Evolutionary conservation across 2,888 invertebrate genomes (phyloP), one percentile per base, ranked within the genome.

Genomic region (Noctua pronuba): DNA sequence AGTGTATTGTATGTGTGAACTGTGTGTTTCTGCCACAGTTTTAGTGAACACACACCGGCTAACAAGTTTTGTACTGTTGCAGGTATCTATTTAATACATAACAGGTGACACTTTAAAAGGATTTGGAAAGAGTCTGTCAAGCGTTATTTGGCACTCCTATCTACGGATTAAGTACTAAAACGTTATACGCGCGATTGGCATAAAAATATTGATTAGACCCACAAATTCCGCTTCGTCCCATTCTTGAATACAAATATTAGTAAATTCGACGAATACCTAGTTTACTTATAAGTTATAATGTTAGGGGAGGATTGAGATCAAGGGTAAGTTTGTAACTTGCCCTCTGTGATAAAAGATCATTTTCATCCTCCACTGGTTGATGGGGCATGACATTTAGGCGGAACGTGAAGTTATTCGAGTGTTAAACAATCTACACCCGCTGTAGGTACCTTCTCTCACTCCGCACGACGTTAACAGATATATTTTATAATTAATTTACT

Each of bases 81-180:
- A 86, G 73, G 83, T 58, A 82, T 69, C 55, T 82, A 68, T 75
- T 71, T 71, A 60, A 55, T 75, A 70, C 64, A 75, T 75, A 78
- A 73, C 73, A 75, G 46, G 31, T 67, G 71, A 65, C 24, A 66
- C 58, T 35, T 73, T 64, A 52, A 62, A 65, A 62, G 1, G 52
- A 35, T 67, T 67, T 60, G 18, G 69, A 69, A 31, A 82, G 83
- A 86, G 79, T 79, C 84, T 86, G 83, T 79, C 80, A 81, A 86
- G 86, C 58, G 75, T 80, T 65, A 80, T 88, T 88, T 87, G 88
- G 86, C 86, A 87, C 84, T 10, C 65, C 21, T 65, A 67, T 62
- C 73, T 74, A 79, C 62, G 75, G 21, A 75, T 75, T 77, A 75
- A 72, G 55, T 80, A 71, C 65, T 70, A 67, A 60, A 70, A 73